phyloP scores from a whole-genome alignment of 2,888 invertebrate species.

The Aricia artaxerxes region DNA sequence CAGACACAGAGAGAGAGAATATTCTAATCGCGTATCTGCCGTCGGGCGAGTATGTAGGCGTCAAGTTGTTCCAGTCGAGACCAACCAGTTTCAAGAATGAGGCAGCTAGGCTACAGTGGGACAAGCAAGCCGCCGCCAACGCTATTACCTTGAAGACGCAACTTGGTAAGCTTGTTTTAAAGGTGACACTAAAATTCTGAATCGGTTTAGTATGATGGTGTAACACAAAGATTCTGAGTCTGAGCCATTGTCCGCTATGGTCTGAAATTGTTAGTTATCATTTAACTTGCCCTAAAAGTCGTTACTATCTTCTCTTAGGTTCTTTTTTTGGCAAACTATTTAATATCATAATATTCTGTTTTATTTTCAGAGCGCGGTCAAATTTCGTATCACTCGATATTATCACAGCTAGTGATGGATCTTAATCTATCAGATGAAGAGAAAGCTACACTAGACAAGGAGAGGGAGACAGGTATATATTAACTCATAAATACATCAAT shows the following conservation, averaged over 20 bases:
- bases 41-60: constrained; percentile 82
- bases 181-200: not conserved
- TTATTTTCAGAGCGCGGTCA: constrained; percentile 77
- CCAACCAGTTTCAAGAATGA: constrained; percentile 82
- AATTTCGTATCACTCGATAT: constrained; percentile 79
- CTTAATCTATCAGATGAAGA: constrained; percentile 82
- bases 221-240: too few relatives aligned
- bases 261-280: too few relatives aligned
- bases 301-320: too few relatives aligned
- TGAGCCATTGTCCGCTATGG: too few relatives aligned
- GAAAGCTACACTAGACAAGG: constrained; percentile 72
- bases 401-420: constrained; percentile 82
- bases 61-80: constrained; percentile 82
- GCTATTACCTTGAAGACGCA: constrained; percentile 82
- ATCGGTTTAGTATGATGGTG: too few relatives aligned
- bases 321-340: not conserved
- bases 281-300: too few relatives aligned
- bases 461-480: constrained; percentile 68
- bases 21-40: constrained; percentile 83
- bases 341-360: constrained; percentile 5
- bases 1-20: constrained; percentile 70
- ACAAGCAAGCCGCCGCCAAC: constrained; percentile 82
- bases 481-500: not conserved
- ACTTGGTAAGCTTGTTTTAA: constrained; percentile 57
- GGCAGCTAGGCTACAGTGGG: constrained; percentile 82